phyloP scores from a whole-genome alignment of 1,140 invertebrate genomes.

The Rhagoletis zephyria region DNA sequence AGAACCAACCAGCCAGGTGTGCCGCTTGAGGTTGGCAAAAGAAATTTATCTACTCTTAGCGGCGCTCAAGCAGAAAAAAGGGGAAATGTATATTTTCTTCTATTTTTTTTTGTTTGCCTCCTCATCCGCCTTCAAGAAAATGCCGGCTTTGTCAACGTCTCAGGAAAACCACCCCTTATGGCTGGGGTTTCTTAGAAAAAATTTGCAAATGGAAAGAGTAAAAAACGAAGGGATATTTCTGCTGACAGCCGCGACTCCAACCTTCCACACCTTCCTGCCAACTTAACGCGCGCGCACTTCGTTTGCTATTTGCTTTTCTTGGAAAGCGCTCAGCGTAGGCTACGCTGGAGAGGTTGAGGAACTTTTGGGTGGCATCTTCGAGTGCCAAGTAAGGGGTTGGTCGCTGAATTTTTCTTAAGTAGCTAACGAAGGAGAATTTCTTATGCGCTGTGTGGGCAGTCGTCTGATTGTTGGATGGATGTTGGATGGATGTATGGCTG shows the following conservation, averaged over 20 bases:
- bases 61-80: background rate
- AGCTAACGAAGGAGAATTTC: background rate
- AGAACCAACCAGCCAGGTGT: constrained; percentile 3
- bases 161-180: background rate
- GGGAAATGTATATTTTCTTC: background rate
- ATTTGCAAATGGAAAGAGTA: background rate
- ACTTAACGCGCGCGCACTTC: constrained; percentile 33
- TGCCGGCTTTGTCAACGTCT: background rate
- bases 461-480: background rate
- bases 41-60: background rate
- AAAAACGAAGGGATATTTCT: constrained; percentile 15
- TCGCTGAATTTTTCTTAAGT: constrained; percentile 24
- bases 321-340: background rate
- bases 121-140: background rate
- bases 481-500: no score
- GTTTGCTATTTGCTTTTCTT: background rate
- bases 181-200: constrained; percentile 24
- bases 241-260: background rate
- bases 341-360: background rate
- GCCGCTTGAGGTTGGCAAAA: background rate
- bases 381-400: background rate
- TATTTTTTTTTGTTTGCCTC: background rate
- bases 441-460: background rate
- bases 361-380: background rate
- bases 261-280: background rate